Base-by-base conservation (phyloP, 2,113 vertebrate genomes). In the Labeo rohita region DNA sequence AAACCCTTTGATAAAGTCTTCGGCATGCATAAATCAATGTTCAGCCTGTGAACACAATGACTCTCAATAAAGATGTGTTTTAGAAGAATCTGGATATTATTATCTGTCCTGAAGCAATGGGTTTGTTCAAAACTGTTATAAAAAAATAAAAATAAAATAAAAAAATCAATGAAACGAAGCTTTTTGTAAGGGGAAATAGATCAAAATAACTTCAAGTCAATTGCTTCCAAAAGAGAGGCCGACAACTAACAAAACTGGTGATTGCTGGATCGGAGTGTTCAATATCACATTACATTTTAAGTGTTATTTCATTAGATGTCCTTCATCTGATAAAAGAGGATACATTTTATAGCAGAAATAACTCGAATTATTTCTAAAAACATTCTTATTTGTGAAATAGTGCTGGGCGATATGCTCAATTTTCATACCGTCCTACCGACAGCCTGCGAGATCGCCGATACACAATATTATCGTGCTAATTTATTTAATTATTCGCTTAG, bases 101-200 rank as follows among this genome's bases (percentile, higher is more conserved):
- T 45, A 73, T 73, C 70, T 73, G 70, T n/a, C 70, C 70, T 45
- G 18, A 45, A 73, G 70, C 39, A 73, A 73, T 39, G 50, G 23
- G n/a, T 36, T 77, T 77, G 34, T 77, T 18, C 8, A 77, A 54
- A 23, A 49, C n/a, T 21, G 13, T 34, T 77, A 54, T 54, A 23
- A 74, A 28, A 28, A 28, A 1, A 28, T 1, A 74, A 23, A 75
- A 50, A n/a, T 75, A 28, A 28, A 28, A 28, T 1, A 28, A 28
- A 74, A 49, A 75, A 50, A n/a, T 75, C 47, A 75, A 75, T 50
- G 11, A 50, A 75, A 50, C 50, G 2, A 49, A 13, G 23, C 11
- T 76, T 52, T 50, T 52, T 50, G 66, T 50, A 4, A 87, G 39
- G 21, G 43, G 82, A 92, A 34, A 89, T 92, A 91, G 18, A 73